These are phyloP conservation scores for Plodia interpunctella DNA, from an alignment of 1,140 invertebrate species.

Conservation along the genomic window DNA sequence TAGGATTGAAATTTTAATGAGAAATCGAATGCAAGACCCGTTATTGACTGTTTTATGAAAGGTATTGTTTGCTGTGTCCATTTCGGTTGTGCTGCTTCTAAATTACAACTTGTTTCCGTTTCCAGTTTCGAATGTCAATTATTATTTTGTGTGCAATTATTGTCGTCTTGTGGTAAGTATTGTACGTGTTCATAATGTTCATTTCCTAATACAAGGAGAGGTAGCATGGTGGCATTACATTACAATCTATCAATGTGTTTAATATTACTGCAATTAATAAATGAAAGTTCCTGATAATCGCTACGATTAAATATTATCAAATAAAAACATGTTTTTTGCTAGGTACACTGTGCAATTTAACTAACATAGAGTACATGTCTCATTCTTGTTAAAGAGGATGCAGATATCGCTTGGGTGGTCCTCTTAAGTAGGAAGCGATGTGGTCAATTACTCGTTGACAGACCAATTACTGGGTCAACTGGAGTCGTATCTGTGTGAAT, in stretches of 20 bases:
- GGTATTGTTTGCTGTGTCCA: neutral
- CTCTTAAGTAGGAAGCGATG: conserved; percentile 46
- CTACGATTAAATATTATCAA: no score
- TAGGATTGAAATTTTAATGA: conserved; percentile 11
- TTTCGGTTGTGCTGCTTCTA: neutral
- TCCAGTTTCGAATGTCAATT: neutral
- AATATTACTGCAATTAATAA: no score
- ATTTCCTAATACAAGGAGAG: no score
- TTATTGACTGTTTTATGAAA: neutral
- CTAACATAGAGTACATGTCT: no score
- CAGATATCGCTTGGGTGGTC: conserved; percentile 36
- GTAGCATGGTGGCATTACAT: no score
- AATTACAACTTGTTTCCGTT: conserved; percentile 9
- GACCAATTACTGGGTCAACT: conserved; percentile 44
- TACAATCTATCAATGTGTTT: no score
- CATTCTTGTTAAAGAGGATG: conserved; percentile 10
- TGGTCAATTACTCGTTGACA: conserved; percentile 53
- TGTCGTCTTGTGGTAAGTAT: neutral
- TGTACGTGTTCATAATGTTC: neutral
- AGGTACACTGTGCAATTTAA: no score
- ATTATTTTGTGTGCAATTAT: neutral
- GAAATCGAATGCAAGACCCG: conserved; percentile 11
- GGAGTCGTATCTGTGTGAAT: conserved; percentile 15
- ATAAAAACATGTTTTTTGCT: no score
- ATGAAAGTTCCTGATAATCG: no score